Evolutionary conservation across 2,797 vertebrate genomes (phyloP), one percentile per base, ranked within the genome.

Genomic region (Falco concolor): DNA sequence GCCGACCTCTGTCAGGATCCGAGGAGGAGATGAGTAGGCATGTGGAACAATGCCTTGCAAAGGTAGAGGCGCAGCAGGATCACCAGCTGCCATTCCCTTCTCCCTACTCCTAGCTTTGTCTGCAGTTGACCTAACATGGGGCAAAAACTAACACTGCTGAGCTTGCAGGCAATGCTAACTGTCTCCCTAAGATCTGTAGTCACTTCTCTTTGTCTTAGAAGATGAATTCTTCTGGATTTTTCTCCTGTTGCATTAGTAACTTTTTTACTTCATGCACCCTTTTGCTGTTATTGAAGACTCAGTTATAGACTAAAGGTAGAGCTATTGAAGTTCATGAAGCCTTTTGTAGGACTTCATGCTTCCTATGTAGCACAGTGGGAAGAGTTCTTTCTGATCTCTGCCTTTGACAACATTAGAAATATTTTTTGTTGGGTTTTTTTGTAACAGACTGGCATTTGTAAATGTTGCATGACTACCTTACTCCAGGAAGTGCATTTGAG

Each of bases 11-110:
- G 98, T 98, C 99, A 98, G 99, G 99, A 98, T 99, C 99, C 98
- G 99, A 99, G 99, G 99, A 99, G 98, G 99, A 99, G 98, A 99
- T 99, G 99, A 99, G 99, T 99, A 99, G 99, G 99, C 99, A 99
- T 99, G 99, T 99, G 99, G 99, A 99, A 98, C 99, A 98, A 98
- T 99, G 99, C 98, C 99, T 99, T 98, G 98, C 99, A 98, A 99
- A 99, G 99, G 99, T 99, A 99, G 99, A 98, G 98, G 98, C 97
- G 96, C 98, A 97, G 86, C 96, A 96, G 96, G 95, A 93, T 91
- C 85, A 10, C 91, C 78, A 92, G 83, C 93, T 95, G 94, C 93
- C 94, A 92, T 97, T 97, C 79, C 89, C 88, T 94, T 97, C 90
- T 96, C 94, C 91, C 89, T 94, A 21, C 60, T 87, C 87, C 95